Evolutionary conservation across 2,888 invertebrate species (phyloP), one percentile per base, ranked within the genome.

Genomic region (Athripsodes cinereus): DNA sequence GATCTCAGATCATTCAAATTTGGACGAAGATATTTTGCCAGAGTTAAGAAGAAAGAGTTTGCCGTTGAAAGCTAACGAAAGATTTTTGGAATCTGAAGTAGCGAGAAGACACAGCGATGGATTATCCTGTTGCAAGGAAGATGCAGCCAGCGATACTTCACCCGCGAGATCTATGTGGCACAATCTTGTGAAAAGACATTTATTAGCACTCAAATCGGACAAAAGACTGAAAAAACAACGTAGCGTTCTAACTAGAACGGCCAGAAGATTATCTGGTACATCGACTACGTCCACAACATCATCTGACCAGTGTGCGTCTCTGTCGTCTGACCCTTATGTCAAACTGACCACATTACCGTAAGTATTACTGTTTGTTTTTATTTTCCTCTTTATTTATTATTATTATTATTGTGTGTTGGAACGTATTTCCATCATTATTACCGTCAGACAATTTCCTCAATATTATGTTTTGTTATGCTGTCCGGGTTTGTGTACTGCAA

Each of bases 1-100:
- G 79, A 77, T 79, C 69, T 77, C 76, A 44, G 79, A 79, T 67
- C 79, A 79, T 70, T 78, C 78, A 67, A 71, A 74, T 21, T 74
- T 76, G 60, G 76, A 77, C 56, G 69, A 73, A 49, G 69, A 75
- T 60, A 72, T 78, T 52, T 68, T 78, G 63, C 71, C 74, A 16
- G 79, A 79, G 61, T 77, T 78, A 66, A 70, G 79, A 66, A 70
- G 79, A 64, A 75, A 71, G 67, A 79, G 79, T 64, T 74, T 79
- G 64, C 79, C 79, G 21, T 78, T 76, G 40, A 79, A 79, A 69
- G 74, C 78, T 1, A 79, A 79, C 66, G 79, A 78, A 69, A 76
- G 72, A 62, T 76, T 78, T 75, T 72, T 78, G 66, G 70, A 78
- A 65, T 10, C 52, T 19, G 63, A 63, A 18, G 58, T 52, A 18